These are phyloP conservation scores for Rambutsinella grinnellia DNA, from an alignment of 2,888 invertebrate species.

Conservation along the genomic window DNA sequence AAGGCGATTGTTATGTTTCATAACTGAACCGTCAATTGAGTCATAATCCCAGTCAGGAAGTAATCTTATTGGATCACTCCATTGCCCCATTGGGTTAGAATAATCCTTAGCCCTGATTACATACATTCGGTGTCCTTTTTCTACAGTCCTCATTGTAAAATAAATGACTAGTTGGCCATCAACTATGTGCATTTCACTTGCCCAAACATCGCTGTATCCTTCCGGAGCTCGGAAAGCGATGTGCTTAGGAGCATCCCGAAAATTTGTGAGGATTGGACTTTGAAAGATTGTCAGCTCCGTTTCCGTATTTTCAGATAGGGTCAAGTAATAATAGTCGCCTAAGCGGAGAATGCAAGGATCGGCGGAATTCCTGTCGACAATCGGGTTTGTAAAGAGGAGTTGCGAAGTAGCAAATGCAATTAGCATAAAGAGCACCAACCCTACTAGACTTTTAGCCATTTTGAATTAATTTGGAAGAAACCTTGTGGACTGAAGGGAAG, in stretches of 20 bases:
- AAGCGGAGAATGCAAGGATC: constrained; percentile 49
- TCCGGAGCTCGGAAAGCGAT: constrained; percentile 40
- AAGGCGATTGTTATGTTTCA: constrained; percentile 47
- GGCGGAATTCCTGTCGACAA: constrained; percentile 51
- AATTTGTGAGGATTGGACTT: constrained; percentile 43
- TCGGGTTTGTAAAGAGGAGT: constrained; percentile 37
- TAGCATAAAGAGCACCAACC: background rate
- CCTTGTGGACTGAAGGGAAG: too few relatives aligned
- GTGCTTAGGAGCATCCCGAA: constrained; percentile 31
- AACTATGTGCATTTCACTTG: constrained; percentile 38
- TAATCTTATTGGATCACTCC: constrained; percentile 43
- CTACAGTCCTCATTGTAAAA: constrained; percentile 24
- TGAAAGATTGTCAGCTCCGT: constrained; percentile 43
- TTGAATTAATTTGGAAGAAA: too few relatives aligned
- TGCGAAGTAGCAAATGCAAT: background rate
- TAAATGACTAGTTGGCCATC: constrained; percentile 27
- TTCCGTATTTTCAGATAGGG: constrained; percentile 33
- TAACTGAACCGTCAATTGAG: constrained; percentile 54
- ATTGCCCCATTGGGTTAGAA: constrained; percentile 49
- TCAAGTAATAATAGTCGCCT: constrained; percentile 51
- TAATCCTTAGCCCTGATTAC: constrained; percentile 50
- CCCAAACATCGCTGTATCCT: constrained; percentile 51
- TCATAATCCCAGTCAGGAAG: constrained; percentile 10
- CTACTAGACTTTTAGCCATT: too few relatives aligned
- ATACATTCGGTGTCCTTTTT: constrained; percentile 38